Evolutionary conservation across 2,888 invertebrate genomes (phyloP).

Genomic region (Periphyllus acericola): DNA sequence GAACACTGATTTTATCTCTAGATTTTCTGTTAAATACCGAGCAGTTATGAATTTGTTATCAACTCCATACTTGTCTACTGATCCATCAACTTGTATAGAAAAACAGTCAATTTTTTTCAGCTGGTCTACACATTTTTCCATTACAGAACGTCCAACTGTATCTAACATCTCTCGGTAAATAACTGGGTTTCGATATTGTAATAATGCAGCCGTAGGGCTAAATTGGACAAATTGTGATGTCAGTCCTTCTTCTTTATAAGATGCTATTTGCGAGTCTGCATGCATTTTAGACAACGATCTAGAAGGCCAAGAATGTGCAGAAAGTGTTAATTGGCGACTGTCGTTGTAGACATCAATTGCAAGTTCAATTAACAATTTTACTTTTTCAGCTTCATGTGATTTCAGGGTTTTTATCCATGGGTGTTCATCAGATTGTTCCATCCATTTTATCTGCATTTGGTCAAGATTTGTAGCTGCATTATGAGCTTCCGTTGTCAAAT

Average conservation of each 20-base stretch:
- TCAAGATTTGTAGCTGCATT: slow-evolving; percentile 45
- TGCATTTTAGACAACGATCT: no score
- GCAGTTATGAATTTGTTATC: slow-evolving; percentile 61
- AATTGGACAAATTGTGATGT: slow-evolving; percentile 37
- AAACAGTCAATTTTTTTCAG: slow-evolving; percentile 53
- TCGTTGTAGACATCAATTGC: no score
- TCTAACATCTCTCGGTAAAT: slow-evolving; percentile 54
- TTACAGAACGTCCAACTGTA: slow-evolving; percentile 16
- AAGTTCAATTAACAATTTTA: no score
- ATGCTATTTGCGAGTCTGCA: no score
- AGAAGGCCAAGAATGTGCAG: no score
- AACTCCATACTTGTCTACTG: slow-evolving; percentile 60
- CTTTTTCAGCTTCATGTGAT: no score
- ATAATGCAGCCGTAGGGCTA: slow-evolving; percentile 32
- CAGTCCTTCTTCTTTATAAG: no score
- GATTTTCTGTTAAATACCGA: slow-evolving; percentile 38
- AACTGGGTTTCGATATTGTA: slow-evolving; percentile 37
- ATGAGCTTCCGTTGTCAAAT: slow-evolving; percentile 48
- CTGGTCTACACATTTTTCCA: slow-evolving; percentile 40
- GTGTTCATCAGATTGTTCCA: slow-evolving; percentile 55
- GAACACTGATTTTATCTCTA: slow-evolving; percentile 52
- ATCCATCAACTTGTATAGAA: slow-evolving; percentile 59
- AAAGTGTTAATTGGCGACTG: no score
- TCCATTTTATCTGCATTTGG: slow-evolving; percentile 47
- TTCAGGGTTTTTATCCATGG: no score